Base-by-base conservation (phyloP, 2,888 invertebrate species). In the Tolmerus cingulatus region DNA sequence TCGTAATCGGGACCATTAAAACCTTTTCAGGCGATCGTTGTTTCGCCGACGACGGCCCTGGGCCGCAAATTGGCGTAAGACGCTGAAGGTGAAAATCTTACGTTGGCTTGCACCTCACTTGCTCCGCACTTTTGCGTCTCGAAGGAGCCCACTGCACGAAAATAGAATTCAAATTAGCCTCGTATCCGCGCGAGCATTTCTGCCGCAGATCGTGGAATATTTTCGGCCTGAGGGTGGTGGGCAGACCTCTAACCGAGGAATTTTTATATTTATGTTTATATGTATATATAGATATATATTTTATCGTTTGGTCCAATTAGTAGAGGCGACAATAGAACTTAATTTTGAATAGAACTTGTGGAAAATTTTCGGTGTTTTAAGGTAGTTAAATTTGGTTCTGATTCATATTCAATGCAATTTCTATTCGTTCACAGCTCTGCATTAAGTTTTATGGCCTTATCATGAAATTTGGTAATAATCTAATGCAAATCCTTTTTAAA, bases 141-240 rank as follows among this genome's bases (percentile, higher is more conserved):
- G 66, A 66, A 19, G 57, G 40, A 79, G 23, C 23, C 14, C 34
- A 19, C 30, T 74, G 74, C 74, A 74, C 66, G 74, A 27, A 85
- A 85, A 85, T 74, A 85, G 74, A 43, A 74, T 74, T 74, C 37
- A 43, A 74, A 85, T 40, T 46, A 43, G 74, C 23, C 16, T 46
- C 46, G 16, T 51, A 34, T 37, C 34, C 40, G 57, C 66, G 66
- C 12, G 9, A 5, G 23, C 8, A 40, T 30, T 34, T 66, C 66
- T 66, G 23, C 23, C 12, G 66, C 34, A 66, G 46, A 37, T 40
- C 66, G 55, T 66, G 51, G 51, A 51, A 51, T 51, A 51, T 51
- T 51, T 51, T 51, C 51, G n/a, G n/a, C 19, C 51, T n/a, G n/a
- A 51, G 51, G 51, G 51, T 51, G 66, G 66, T 66, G 66, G 66